These are phyloP conservation scores for Pipistrellus pipistrellus DNA, from an alignment of 2,797 vertebrate genomes.

Conservation along the genomic window DNA sequence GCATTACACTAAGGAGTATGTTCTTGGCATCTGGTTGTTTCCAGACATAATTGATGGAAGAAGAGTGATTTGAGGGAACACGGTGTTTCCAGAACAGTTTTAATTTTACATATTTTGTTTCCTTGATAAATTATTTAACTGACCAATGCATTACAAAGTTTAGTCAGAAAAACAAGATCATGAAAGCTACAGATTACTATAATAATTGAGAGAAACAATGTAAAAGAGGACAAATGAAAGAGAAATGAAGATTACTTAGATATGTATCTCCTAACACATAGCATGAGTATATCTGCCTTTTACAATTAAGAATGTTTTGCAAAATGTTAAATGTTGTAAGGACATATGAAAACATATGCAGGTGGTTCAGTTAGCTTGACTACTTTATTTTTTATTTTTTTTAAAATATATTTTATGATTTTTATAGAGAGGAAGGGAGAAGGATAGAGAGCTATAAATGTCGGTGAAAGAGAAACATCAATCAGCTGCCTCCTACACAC, in stretches of 20 bases:
- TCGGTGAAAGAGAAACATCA: too few relatives aligned
- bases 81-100: background rate
- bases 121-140: slow-evolving; percentile 14
- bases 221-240: background rate
- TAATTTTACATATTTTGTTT: slow-evolving; percentile 43
- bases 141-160: background rate
- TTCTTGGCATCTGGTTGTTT: background rate
- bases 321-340: background rate
- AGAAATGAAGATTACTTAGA: background rate
- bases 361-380: background rate
- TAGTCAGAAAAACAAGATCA: background rate
- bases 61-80: background rate
- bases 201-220: background rate
- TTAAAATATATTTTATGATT: too few relatives aligned
- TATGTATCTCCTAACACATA: background rate
- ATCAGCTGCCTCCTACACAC: too few relatives aligned
- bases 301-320: background rate
- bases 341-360: background rate
- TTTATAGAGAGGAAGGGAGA: too few relatives aligned
- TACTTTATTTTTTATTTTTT: slow-evolving; percentile 17
- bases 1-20: background rate
- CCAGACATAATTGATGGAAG: background rate
- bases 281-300: background rate
- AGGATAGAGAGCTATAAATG: too few relatives aligned
- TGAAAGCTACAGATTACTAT: background rate